phyloP scores from a whole-genome alignment of 2,113 vertebrate species.

The Corythaixoides concolor region DNA sequence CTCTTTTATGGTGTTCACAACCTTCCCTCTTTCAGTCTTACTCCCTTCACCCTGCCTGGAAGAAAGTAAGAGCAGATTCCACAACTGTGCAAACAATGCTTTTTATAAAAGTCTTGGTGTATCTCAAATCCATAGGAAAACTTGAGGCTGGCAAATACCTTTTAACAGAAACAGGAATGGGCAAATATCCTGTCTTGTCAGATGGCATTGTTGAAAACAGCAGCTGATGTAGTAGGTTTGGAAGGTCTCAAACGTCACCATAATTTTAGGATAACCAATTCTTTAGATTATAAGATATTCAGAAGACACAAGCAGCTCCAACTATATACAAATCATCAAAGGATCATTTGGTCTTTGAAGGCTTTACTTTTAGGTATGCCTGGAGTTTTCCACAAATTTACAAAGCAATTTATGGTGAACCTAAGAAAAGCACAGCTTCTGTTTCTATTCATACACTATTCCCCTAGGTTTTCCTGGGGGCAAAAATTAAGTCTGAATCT shows the following conservation, averaged over 20 bases:
- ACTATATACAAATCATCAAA: background rate
- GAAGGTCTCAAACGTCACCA: background rate
- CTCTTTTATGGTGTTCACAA: background rate
- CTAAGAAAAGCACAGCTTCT: background rate
- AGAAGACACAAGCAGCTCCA: background rate
- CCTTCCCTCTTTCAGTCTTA: background rate
- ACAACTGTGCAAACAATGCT: background rate
- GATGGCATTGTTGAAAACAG: background rate
- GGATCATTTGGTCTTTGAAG: background rate
- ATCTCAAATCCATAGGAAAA: background rate
- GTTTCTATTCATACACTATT: background rate
- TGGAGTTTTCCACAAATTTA: background rate
- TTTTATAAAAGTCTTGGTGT: background rate
- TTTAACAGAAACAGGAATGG: background rate
- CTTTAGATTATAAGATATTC: background rate
- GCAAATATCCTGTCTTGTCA: background rate
- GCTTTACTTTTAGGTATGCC: background rate
- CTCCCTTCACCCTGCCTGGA: background rate
- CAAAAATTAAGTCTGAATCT: background rate
- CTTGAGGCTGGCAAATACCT: background rate
- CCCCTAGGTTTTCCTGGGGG: background rate
- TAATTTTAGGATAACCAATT: background rate
- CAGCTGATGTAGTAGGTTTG: background rate
- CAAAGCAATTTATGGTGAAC: background rate
- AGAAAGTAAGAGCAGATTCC: background rate